phyloP scores from a whole-genome alignment of 2,113 vertebrate species.

The Leiothrix lutea region DNA sequence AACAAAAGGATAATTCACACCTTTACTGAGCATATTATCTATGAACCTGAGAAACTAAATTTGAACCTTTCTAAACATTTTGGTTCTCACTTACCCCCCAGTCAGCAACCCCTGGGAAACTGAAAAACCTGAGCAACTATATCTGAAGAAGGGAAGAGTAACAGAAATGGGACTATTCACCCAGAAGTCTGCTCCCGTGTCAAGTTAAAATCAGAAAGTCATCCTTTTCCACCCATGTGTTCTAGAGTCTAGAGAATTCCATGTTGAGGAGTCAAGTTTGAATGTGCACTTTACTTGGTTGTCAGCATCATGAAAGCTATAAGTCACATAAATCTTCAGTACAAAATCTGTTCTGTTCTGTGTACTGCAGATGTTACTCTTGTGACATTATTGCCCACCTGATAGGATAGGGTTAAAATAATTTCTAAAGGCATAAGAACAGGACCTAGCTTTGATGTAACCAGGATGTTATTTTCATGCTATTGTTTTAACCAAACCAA shows the following conservation, averaged over 20 bases:
- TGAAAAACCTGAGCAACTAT: not conserved
- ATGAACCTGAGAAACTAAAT: not conserved
- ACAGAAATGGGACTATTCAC: not conserved
- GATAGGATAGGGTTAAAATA: too few species aligned
- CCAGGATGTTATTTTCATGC: too few species aligned
- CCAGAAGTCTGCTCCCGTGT: not conserved
- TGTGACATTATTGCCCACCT: not conserved
- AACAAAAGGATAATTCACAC: not conserved
- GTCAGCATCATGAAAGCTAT: not conserved
- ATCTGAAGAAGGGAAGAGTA: not conserved
- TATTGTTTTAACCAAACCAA: too few species aligned
- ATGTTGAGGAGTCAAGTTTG: not conserved
- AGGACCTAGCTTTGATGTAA: too few species aligned
- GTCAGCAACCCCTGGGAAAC: not conserved
- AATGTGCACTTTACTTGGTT: not conserved
- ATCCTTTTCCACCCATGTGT: not conserved
- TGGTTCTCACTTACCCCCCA: not conserved
- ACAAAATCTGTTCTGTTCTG: not conserved
- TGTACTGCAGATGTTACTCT: not conserved
- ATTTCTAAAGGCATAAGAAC: too few species aligned
- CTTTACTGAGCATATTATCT: not conserved
- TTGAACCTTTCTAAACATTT: not conserved
- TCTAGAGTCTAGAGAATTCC: not conserved
- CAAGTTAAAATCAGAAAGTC: not conserved
- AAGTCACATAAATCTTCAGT: not conserved